Base-by-base conservation (phyloP, 2,113 vertebrate species). In the Hippopotamus amphibius region DNA sequence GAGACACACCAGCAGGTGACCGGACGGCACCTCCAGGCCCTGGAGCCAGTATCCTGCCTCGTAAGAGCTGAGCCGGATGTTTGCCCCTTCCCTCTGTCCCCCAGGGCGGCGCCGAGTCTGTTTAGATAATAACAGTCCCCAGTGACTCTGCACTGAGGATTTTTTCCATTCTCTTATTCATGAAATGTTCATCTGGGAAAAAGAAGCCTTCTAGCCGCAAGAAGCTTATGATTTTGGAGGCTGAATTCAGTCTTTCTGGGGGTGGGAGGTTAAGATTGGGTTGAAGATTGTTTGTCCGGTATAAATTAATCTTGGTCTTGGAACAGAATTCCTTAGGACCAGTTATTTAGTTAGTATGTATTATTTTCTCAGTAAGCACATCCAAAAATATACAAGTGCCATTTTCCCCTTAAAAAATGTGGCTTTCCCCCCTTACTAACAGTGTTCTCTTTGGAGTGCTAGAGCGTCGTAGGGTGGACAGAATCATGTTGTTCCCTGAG, bases 21-120 rank as follows among this genome's bases (percentile, higher is more conserved):
- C 57, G 57, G 86, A n/a, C 82, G 93, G 86, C 61, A 84, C 76
- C 48, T 0, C 0, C 89, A 59, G 77, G 61, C 93, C 96, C 93
- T 93, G 95, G 79, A 96, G 87, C 96, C 96, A 96, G 98, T 97
- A 98, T 97, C 96, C 88, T 43, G 1, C 28, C 74, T 37, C 95
- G 95, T 95, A 93, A 86, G 24, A 74, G 43, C 90, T 12, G 61
- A 53, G 50, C 65, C 1, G 53, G 21, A 6, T 76, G 14, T 7
- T 92, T 79, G 4, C 85, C 77, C 68, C 7, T 41, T 68, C 13
- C 69, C 16, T 48, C 53, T 68, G 33, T 59, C 33, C 88, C 65
- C 59, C 50, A 71, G 77, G 85, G 82, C 30, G 19, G 7, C 33
- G 2, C 8, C 12, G 33, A 72, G 28, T 80, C 89, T 94, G 0